Percentiles rank a stretch among this genome's conserved stretches.
phyloP scores from a whole-genome alignment of 2,797 vertebrate species.

The Synanceia verrucosa region DNA sequence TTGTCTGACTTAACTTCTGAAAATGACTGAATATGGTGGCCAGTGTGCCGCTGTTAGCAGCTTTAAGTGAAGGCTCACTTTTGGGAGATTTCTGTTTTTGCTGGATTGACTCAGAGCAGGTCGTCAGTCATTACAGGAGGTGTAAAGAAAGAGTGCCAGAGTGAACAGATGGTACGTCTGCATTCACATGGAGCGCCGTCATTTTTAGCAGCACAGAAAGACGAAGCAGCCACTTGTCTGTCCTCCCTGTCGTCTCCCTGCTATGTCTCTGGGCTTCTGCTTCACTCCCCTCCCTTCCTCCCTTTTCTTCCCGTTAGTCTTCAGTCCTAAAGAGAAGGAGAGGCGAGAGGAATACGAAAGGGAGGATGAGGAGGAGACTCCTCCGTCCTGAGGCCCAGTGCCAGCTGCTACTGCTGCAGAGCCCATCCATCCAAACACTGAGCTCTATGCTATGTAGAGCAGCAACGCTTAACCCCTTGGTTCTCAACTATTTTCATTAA shows the following conservation, averaged over 20 bases:
- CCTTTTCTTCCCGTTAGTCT: slow-evolving; percentile 48
- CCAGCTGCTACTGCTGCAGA: slow-evolving; percentile 71
- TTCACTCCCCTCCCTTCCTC: slow-evolving; percentile 20
- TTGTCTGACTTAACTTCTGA: neutral
- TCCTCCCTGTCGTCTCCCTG: slow-evolving; percentile 17
- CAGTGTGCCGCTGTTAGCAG: neutral
- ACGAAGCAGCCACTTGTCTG: slow-evolving; percentile 38
- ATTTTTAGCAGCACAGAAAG: slow-evolving; percentile 29
- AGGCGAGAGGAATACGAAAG: slow-evolving; percentile 70
- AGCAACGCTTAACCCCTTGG: too few species aligned
- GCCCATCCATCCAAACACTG: slow-evolving; percentile 60
- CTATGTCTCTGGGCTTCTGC: slow-evolving; percentile 41
- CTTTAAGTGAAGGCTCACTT: neutral
- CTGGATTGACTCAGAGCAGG: neutral
- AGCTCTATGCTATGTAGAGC: too few species aligned
- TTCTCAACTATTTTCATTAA: too few species aligned
- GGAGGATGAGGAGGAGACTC: slow-evolving; percentile 47
- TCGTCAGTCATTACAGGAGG: neutral
- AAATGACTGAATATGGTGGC: neutral
- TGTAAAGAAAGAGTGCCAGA: neutral
- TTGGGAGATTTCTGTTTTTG: neutral
- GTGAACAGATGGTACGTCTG: slow-evolving; percentile 10
- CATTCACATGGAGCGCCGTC: neutral
- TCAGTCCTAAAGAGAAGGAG: slow-evolving; percentile 41
- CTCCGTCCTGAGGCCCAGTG: slow-evolving; percentile 57